phyloP scores from a whole-genome alignment of 2,888 invertebrate species.

The Cryptocephalus primarius region DNA sequence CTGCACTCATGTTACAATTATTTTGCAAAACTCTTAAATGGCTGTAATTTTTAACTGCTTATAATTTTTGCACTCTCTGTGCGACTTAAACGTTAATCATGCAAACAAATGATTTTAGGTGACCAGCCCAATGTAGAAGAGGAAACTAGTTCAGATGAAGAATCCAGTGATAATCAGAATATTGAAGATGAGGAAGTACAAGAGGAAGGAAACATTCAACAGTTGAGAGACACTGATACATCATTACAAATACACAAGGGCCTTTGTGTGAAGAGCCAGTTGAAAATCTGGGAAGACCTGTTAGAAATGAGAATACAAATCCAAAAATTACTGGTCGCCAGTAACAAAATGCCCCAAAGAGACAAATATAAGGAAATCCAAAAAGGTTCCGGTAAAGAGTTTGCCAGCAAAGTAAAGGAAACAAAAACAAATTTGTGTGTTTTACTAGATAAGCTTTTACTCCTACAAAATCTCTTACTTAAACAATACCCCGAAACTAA shows the following conservation, averaged over 20 bases:
- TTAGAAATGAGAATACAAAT: slow-evolving; percentile 79
- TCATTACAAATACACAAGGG: slow-evolving; percentile 55
- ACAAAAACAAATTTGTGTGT: slow-evolving; percentile 44
- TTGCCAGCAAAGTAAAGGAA: slow-evolving; percentile 40
- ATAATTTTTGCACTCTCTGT: no score
- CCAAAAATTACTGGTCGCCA: slow-evolving; percentile 65
- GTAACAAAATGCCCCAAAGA: slow-evolving; percentile 69
- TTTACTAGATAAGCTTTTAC: slow-evolving; percentile 53
- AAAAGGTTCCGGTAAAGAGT: slow-evolving; percentile 35
- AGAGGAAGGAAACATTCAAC: slow-evolving; percentile 38
- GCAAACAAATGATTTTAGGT: no score
- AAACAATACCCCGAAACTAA: slow-evolving; percentile 62
- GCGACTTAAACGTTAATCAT: not conserved
- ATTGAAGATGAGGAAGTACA: slow-evolving; percentile 1
- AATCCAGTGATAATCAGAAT: slow-evolving; percentile 2
- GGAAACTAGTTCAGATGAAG: slow-evolving; percentile 9
- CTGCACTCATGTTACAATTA: no score
- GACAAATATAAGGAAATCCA: slow-evolving; percentile 42
- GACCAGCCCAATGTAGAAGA: no score
- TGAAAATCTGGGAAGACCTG: slow-evolving; percentile 73
- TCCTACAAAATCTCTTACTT: slow-evolving; percentile 48
- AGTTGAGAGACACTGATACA: slow-evolving; percentile 44
- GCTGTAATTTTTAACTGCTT: no score
- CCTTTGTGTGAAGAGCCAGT: slow-evolving; percentile 54
- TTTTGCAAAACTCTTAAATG: no score